Evolutionary conservation across 2,797 vertebrate species (phyloP).

Genomic region (Chelon auratus): DNA sequence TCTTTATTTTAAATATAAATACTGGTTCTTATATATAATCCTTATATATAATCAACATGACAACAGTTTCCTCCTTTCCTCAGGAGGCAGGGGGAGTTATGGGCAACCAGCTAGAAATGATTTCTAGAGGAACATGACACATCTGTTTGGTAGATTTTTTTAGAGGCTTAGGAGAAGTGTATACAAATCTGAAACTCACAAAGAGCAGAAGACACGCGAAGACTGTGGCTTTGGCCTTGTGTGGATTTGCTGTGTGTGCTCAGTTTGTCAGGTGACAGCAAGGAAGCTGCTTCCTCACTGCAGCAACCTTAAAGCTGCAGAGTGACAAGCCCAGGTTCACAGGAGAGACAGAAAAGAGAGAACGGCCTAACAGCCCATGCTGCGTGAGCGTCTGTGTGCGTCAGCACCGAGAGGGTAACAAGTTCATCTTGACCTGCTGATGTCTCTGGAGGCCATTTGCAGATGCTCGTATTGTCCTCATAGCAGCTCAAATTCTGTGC

Average conservation of each 20-base stretch:
- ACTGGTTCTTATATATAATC: too few relatives aligned
- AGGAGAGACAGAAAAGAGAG: slow-evolving; percentile 25
- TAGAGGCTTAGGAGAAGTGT: background rate
- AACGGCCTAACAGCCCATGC: slow-evolving; percentile 15
- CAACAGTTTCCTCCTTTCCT: slow-evolving; percentile 30
- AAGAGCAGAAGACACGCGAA: slow-evolving; percentile 17
- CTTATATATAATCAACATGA: background rate
- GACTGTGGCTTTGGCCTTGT: slow-evolving; percentile 27
- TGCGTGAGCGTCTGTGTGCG: slow-evolving; percentile 27
- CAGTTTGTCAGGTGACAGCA: slow-evolving; percentile 69
- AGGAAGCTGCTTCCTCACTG: slow-evolving; percentile 59
- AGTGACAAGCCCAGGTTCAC: slow-evolving; percentile 54
- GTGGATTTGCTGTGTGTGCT: slow-evolving; percentile 46
- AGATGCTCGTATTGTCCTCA: slow-evolving; percentile 7
- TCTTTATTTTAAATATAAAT: background rate
- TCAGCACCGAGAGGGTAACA: slow-evolving; percentile 38
- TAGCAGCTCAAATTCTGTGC: slow-evolving; percentile 17
- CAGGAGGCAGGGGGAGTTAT: slow-evolving; percentile 24
- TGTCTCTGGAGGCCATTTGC: slow-evolving; percentile 47
- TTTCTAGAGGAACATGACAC: slow-evolving; percentile 25
- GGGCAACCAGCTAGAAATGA: slow-evolving; percentile 9
- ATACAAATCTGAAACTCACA: slow-evolving; percentile 3
- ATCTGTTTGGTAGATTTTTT: slow-evolving; percentile 1
- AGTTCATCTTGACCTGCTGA: slow-evolving; percentile 56
- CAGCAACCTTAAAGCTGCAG: slow-evolving; percentile 69